phyloP scores from a whole-genome alignment of 2,888 invertebrate species.

The Cryptus viduatorius region DNA sequence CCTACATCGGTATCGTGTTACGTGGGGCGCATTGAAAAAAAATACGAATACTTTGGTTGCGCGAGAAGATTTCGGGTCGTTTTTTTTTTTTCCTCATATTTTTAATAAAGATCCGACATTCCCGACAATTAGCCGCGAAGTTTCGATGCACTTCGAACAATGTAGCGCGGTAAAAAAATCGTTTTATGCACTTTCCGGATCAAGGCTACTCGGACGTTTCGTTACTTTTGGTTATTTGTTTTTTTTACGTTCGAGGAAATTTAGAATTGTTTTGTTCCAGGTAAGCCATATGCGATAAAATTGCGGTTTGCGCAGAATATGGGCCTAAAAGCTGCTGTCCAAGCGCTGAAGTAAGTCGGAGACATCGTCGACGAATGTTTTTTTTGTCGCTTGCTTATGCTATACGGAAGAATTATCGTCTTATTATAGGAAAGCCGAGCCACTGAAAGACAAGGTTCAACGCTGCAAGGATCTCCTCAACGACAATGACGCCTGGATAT shows the following conservation, averaged over 20 bases:
- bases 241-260: background rate
- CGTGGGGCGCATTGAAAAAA: slow-evolving; percentile 48
- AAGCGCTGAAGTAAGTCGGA: slow-evolving; percentile 89
- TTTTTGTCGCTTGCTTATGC: too few relatives aligned
- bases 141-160: background rate
- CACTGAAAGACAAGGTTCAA: slow-evolving; percentile 89
- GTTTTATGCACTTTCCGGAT: background rate
- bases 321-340: slow-evolving; percentile 92
- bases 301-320: slow-evolving; percentile 85
- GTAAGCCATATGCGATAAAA: slow-evolving; percentile 72
- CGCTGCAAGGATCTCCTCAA: slow-evolving; percentile 87
- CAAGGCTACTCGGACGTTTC: background rate
- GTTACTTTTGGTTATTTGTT: background rate
- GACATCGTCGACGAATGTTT: too few relatives aligned
- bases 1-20: slow-evolving; percentile 66
- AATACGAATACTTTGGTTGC: slow-evolving; percentile 46
- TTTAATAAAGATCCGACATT: background rate
- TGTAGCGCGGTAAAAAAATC: background rate
- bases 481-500: slow-evolving; percentile 86
- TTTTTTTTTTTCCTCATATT: background rate
- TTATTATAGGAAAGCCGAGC: slow-evolving; percentile 93
- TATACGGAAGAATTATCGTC: background rate
- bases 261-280: slow-evolving; percentile 65
- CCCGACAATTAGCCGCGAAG: background rate
- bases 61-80: background rate